A percentile compares a stretch with the other conserved stretches of the same genome.
Conservation (phyloP, 2,888 invertebrate genomes). For the Clostera curtula region DNA sequence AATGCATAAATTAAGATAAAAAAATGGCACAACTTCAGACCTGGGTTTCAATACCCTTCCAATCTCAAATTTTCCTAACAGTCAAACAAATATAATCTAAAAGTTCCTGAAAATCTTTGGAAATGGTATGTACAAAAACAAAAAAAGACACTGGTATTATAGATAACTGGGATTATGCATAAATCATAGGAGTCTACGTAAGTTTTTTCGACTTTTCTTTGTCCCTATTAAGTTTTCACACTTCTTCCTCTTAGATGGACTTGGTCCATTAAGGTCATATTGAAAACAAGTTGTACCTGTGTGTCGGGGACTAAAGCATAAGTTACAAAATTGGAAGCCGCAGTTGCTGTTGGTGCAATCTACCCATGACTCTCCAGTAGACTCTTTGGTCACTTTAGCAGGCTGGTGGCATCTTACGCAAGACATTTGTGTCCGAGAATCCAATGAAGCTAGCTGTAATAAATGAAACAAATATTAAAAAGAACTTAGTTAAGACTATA, state of each 20-base stretch:
- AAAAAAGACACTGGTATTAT: constrained; percentile 37
- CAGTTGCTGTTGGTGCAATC: constrained; percentile 67
- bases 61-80: constrained; percentile 25
- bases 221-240: constrained; percentile 49
- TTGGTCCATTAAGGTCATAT: constrained; percentile 61
- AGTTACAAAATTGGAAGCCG: constrained; percentile 68
- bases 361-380: constrained; percentile 67
- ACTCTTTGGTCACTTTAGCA: constrained; percentile 58
- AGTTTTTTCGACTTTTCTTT: constrained; percentile 58
- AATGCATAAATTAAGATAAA: constrained; percentile 13
- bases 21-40: constrained; percentile 34
- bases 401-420: constrained; percentile 61
- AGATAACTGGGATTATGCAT: constrained; percentile 12
- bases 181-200: constrained; percentile 54
- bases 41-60: constrained; percentile 19
- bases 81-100: constrained; percentile 17
- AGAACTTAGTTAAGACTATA: constrained; percentile 2
- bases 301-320: constrained; percentile 58
- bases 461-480: constrained; percentile 4
- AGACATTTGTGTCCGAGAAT: constrained; percentile 45
- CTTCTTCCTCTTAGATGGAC: constrained; percentile 67
- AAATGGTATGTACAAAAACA: constrained; percentile 46
- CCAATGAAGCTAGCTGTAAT: constrained; percentile 57
- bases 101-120: constrained; percentile 27
- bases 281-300: constrained; percentile 54